Evolutionary conservation across 1,140 invertebrate genomes (phyloP).

Genomic region (Rhopalosiphum maidis): DNA sequence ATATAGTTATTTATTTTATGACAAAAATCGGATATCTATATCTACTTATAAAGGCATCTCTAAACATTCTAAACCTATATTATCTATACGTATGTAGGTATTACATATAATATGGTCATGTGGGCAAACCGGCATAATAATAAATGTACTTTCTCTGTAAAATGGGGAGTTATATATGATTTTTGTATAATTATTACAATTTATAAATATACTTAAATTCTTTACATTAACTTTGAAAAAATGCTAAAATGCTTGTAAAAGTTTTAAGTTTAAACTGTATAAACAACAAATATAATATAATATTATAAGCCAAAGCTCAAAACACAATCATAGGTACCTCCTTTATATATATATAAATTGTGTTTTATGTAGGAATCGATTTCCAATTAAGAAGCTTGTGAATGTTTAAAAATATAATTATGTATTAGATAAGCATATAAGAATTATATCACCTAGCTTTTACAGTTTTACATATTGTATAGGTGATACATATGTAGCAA

Average conservation of each 20-base stretch:
- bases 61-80: not conserved
- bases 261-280: not conserved
- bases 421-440: not conserved
- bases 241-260: not conserved
- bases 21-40: not conserved
- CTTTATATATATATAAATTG: not conserved
- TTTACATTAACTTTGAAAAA: not conserved
- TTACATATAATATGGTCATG: not conserved
- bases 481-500: not conserved
- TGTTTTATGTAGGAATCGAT: not conserved
- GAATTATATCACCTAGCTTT: not conserved
- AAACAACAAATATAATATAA: not conserved
- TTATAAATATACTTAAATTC: not conserved
- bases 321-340: not conserved
- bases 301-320: not conserved
- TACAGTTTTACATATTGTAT: not conserved
- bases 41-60: not conserved
- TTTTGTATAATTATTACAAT: conserved; percentile 8
- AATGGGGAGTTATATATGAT: not conserved
- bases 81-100: not conserved
- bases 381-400: not conserved
- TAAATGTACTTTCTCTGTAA: not conserved
- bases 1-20: not conserved
- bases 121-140: conserved; percentile 22
- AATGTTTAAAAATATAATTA: no score